A percentile compares a stretch with the other conserved stretches of the same genome.
These are phyloP conservation scores for Hassar affinis DNA, from an alignment of 2,113 vertebrate species.

Conservation along the genomic window DNA sequence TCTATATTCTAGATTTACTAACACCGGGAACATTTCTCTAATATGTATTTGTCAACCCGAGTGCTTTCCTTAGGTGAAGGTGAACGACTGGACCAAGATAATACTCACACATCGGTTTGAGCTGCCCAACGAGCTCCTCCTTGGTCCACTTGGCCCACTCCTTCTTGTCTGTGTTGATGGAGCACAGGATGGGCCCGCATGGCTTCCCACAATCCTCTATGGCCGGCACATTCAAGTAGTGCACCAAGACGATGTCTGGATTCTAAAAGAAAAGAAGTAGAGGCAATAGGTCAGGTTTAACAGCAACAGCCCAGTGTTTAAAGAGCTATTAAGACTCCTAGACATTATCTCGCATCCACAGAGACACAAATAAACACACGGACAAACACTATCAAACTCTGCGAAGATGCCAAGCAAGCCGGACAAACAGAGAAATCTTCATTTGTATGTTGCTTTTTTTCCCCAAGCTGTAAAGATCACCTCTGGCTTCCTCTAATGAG, in stretches of 20 bases:
- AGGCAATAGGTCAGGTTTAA: not conserved
- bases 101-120: conserved; percentile 99
- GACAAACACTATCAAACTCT: not conserved
- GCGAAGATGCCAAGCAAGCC: not conserved
- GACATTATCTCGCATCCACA: conserved; percentile 1
- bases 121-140: conserved; percentile 96
- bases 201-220: conserved; percentile 99
- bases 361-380: conserved; percentile 17
- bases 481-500: conserved; percentile 64
- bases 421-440: not conserved
- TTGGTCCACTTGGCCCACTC: conserved; percentile 99
- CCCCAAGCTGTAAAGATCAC: conserved; percentile 58
- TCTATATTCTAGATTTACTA: not conserved
- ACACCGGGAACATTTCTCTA: not conserved
- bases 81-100: conserved; percentile 17
- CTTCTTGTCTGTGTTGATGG: conserved; percentile 99
- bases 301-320: not conserved
- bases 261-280: conserved; percentile 72
- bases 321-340: not conserved
- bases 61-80: not conserved
- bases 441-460: conserved; percentile 1
- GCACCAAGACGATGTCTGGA: conserved; percentile 97
- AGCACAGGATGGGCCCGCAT: conserved; percentile 96
- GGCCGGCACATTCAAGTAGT: conserved; percentile 98
- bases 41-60: not conserved